phyloP scores from a whole-genome alignment of 1,140 invertebrate genomes.

The Gryon sp. region DNA sequence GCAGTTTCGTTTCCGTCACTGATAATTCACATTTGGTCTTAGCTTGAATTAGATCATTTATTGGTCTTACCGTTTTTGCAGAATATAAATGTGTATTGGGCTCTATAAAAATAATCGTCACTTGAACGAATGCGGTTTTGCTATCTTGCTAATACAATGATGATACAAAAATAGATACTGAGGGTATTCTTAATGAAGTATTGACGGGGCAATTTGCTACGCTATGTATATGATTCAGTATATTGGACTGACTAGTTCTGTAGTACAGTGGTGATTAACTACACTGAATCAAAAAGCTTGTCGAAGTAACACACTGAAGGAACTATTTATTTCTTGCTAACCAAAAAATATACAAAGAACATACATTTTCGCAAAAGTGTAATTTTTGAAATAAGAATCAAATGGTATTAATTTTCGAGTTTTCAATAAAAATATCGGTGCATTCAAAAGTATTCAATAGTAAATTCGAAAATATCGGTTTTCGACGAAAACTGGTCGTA shows the following conservation, averaged over 20 bases:
- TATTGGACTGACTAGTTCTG: not conserved
- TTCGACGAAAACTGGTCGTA: too few relatives aligned
- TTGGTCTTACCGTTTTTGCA: constrained; percentile 14
- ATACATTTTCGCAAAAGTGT: too few relatives aligned
- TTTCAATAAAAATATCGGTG: too few relatives aligned
- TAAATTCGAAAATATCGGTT: too few relatives aligned
- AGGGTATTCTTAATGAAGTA: constrained; percentile 29
- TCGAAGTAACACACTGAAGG: too few relatives aligned
- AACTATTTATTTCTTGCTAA: too few relatives aligned
- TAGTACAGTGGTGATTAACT: not conserved
- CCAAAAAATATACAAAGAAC: too few relatives aligned
- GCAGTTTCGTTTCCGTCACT: constrained; percentile 7
- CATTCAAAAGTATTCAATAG: too few relatives aligned
- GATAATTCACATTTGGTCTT: constrained; percentile 9
- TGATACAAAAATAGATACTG: constrained; percentile 16
- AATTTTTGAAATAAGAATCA: too few relatives aligned
- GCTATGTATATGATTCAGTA: not conserved
- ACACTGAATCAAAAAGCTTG: too few relatives aligned
- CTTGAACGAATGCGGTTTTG: constrained; percentile 2
- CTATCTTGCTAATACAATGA: constrained; percentile 33
- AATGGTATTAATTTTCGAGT: too few relatives aligned
- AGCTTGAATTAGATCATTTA: constrained; percentile 20
- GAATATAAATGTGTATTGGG: constrained; percentile 33
- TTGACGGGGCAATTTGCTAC: constrained; percentile 33
- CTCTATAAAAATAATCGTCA: constrained; percentile 9